phyloP scores from a whole-genome alignment of 2,888 invertebrate genomes.

The Halictus quadricinctus region DNA sequence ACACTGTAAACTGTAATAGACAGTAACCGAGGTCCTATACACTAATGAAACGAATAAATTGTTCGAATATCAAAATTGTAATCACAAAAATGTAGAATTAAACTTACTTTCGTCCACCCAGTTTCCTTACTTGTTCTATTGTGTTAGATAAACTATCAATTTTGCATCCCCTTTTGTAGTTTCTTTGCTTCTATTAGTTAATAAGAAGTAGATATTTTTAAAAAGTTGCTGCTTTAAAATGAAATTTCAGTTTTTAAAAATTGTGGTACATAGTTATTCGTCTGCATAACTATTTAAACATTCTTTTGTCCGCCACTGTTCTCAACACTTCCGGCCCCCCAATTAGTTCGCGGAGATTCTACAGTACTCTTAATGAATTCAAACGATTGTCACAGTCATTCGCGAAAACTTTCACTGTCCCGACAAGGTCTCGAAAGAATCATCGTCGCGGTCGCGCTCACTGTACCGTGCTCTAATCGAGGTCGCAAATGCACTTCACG shows the following conservation, averaged over 20 bases:
- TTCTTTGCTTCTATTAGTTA: background rate
- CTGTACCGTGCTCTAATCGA: slow-evolving; percentile 28
- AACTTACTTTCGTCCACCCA: background rate
- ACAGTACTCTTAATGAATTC: background rate
- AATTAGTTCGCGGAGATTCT: background rate
- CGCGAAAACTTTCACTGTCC: slow-evolving; percentile 1
- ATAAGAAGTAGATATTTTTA: background rate
- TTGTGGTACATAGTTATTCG: background rate
- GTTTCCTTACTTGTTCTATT: background rate
- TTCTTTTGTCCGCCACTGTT: background rate
- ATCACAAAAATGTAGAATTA: background rate
- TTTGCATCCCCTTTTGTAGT: background rate
- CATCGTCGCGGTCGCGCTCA: slow-evolving; percentile 22
- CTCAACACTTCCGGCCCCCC: background rate
- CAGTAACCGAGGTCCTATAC: background rate
- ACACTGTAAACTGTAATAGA: background rate
- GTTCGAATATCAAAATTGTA: background rate
- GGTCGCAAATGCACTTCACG: slow-evolving; percentile 31
- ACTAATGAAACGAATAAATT: background rate
- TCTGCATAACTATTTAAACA: background rate
- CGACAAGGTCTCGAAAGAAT: slow-evolving; percentile 12
- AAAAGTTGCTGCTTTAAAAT: background rate
- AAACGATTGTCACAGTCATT: background rate
- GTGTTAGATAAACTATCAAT: no score
- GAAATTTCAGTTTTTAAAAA: background rate